Percentiles rank a stretch among this genome's conserved stretches.
Evolutionary conservation across 1,140 invertebrate genomes (phyloP).

Genomic region (Mya arenaria): DNA sequence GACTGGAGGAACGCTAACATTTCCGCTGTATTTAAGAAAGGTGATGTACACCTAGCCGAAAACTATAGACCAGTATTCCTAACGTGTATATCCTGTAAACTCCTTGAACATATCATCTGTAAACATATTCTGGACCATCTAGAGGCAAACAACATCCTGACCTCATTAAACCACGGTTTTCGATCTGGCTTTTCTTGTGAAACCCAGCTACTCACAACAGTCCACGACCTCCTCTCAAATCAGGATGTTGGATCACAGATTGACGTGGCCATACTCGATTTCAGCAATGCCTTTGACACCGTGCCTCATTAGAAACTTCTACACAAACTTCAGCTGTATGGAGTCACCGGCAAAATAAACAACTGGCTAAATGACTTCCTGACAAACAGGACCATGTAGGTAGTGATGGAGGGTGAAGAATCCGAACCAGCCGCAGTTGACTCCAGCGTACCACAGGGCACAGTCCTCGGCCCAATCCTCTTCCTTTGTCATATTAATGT

Average conservation of each 20-base stretch:
- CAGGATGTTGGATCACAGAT: constrained; percentile 26
- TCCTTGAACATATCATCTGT: constrained; percentile 27
- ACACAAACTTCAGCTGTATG: background rate
- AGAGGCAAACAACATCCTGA: constrained; percentile 35
- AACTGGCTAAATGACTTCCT: constrained; percentile 19
- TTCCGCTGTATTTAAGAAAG: constrained; percentile 26
- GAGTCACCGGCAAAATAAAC: constrained; percentile 1
- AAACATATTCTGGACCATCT: constrained; percentile 22
- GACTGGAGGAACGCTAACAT: constrained; percentile 33
- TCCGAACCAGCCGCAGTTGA: background rate
- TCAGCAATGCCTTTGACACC: constrained; percentile 13
- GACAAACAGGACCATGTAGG: constrained; percentile 7
- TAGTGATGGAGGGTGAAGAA: constrained; percentile 3
- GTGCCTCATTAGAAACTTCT: constrained; percentile 56
- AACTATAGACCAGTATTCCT: constrained; percentile 31
- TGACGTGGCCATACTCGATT: constrained; percentile 54
- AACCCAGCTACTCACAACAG: constrained; percentile 46
- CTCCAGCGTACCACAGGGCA: constrained; percentile 5
- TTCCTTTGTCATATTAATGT: constrained; percentile 56
- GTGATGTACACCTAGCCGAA: constrained; percentile 3
- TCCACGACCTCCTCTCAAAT: constrained; percentile 23
- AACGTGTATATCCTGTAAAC: constrained; percentile 9
- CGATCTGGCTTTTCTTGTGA: constrained; percentile 40
- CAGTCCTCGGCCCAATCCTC: background rate
- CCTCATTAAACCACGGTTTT: constrained; percentile 45